Evolutionary conservation across 2,888 invertebrate genomes (phyloP), one percentile per base, ranked within the genome.

Genomic region (Liposcelis brunnea): DNA sequence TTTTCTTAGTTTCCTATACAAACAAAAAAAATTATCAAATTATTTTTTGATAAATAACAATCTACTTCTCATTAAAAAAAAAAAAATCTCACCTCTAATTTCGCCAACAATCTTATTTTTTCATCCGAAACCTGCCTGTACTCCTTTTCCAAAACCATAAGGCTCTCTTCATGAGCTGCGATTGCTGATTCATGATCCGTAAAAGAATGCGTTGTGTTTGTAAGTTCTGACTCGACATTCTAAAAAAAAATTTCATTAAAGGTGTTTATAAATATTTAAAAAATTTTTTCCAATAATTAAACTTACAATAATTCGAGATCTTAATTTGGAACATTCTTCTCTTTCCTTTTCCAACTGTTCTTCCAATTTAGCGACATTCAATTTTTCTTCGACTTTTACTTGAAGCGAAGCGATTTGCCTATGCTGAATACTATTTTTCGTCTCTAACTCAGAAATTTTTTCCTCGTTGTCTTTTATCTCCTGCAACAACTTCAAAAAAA

Each of bases 51-150:
- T n/a, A n/a, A n/a, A n/a, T n/a, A n/a, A n/a, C n/a, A n/a, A n/a
- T n/a, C n/a, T n/a, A n/a, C n/a, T n/a, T n/a, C n/a, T n/a, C n/a
- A n/a, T n/a, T n/a, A n/a, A n/a, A n/a, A n/a, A n/a, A n/a, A n/a
- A n/a, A n/a, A n/a, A n/a, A n/a, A n/a, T n/a, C 26, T 26, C 8
- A 63, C 59, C 50, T 62, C 61, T 4, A 62, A 45, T 45, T 61
- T 54, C 2, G 62, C 61, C 14, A 56, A 56, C 31, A 58, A 55
- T 48, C 62, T 62, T 31, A 60, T 60, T 49, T 61, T 61, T 0
- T 60, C 53, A 44, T 61, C 61, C 42, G 60, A 57, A 45, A 62
- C 63, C 40, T 58, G 55, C 15, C 61, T 53, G 19, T 62, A 43
- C 44, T 58, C 59, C 4, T 51, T 50, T 11, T 63, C 62, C 10